Evolutionary conservation across 2,113 vertebrate species (phyloP), one percentile per base, ranked within the genome.

Genomic region (Amblyopsis rosae): DNA sequence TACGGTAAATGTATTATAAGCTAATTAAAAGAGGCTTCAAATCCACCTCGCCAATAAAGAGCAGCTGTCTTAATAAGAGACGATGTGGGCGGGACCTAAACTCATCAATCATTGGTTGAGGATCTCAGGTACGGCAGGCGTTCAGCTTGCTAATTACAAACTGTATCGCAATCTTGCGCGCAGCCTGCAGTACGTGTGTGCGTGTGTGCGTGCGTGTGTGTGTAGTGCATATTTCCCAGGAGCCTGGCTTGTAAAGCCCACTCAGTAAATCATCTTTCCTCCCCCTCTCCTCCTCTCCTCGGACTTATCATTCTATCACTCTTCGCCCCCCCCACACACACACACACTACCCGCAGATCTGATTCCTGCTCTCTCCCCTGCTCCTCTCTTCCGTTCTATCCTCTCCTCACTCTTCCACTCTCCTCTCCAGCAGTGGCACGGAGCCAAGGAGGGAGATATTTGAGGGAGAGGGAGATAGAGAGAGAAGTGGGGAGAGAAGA

Each of bases 221-320:
- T 63, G 26, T 55, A 26, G 51, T 32, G 9, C 74, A 82, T 84
- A 88, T 87, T 88, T 88, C 85, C 87, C 86, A 69, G 54, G 83
- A 86, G 86, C 69, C 73, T 54, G 49, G 67, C 72, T 79, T 81
- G 82, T 77, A 83, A 82, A 87, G 77, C 80, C 76, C 75, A 77
- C 73, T 86, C 80, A 80, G 59, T 88, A 88, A 89, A 88, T 87
- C 81, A 85, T 84, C 72, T 72, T 84, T 72, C 76, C 55, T 59
- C 32, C 35, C 67, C 47, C 56, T 59, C 61, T 72, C 55, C 35
- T 74, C 53, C 51, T 57, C 16, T 55, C 50, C 12, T 32, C 68
- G 65, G 72, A 75, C 76, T 72, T 81, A 81, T 85, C 80, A 77
- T 77, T 82, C 72, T 72, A 80, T 79, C 78, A 66, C 61, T 74